Evolutionary conservation across 1,140 invertebrate species (phyloP).

Genomic region (Eriocheir sinensis): DNA sequence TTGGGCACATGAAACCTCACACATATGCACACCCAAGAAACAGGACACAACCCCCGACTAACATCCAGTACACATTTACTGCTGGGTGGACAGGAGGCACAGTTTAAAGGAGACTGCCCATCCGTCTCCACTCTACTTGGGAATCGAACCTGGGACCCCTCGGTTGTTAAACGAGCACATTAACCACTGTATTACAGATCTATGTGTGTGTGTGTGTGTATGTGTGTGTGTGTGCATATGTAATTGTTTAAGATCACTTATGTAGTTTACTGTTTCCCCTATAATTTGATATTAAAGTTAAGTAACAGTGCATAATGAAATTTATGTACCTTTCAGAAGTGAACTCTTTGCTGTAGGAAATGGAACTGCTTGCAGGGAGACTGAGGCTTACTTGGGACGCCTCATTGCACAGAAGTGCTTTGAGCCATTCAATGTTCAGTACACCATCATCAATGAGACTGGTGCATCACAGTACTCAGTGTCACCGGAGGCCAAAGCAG

Average conservation of each 20-base stretch:
- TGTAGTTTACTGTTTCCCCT: not conserved
- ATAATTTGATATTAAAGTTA: too few species aligned
- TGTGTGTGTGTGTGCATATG: not conserved
- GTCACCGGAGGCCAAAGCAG: constrained; percentile 90
- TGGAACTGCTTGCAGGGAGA: constrained; percentile 93
- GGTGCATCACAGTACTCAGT: constrained; percentile 96
- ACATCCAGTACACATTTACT: too few species aligned
- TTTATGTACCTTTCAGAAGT: constrained; percentile 82
- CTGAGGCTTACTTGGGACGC: constrained; percentile 88
- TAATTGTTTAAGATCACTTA: not conserved
- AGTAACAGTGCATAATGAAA: not conserved
- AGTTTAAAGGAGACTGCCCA: too few species aligned
- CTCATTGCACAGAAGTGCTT: constrained; percentile 85
- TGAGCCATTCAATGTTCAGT: constrained; percentile 85
- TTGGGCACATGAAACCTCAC: too few species aligned
- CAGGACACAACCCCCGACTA: too few species aligned
- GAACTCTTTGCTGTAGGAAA: constrained; percentile 92
- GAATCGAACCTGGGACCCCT: too few species aligned
- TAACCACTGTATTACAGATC: too few species aligned
- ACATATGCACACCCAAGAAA: too few species aligned
- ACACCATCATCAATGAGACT: constrained; percentile 93
- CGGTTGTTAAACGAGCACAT: too few species aligned
- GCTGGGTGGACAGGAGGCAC: too few species aligned
- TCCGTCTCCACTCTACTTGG: too few species aligned
- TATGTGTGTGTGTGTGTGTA: not conserved